Base-by-base conservation (phyloP, 2,888 invertebrate genomes). In the Leucophora obtusa region DNA sequence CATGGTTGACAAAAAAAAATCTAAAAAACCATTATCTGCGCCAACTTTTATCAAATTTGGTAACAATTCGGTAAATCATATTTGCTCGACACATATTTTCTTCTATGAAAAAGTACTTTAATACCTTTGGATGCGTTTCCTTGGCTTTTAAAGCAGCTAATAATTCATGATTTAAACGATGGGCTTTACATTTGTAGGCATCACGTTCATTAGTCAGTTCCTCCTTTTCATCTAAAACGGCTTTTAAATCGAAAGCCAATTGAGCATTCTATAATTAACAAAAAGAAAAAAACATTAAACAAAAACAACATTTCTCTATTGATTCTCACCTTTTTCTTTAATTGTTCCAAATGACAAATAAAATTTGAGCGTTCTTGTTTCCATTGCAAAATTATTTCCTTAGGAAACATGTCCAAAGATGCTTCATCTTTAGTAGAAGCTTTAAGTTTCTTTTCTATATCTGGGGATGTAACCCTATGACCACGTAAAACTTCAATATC, bases 181-280 rank as follows among this genome's bases (percentile, higher is more conserved):
- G 95, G 3, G 95, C 94, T 91, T 96, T 96, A 84, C 93, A 94
- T 87, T 95, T 95, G 87, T 95, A 96, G 24, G 95, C 95, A 89
- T 96, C 96, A 78, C 96, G 91, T 87, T 96, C 96, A 6, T 93
- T 93, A 17, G 94, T 93, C 38, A 95, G 89, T 87, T 96, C 96
- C 86, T 96, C 96, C 87, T 96, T 96, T 87, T 96, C 96, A 89
- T 96, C 96, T 56, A 96, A 89, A 33, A 96, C 92, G 7, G 94
- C 93, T 87, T 96, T 93, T 38, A 96, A 92, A 89, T 97, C 96
- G 58, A 93, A 91, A 85, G 95, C 93, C 60, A 96, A 89, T 89
- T 96, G 95, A 83, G 92, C 92, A 87, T 93, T 95, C 94, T 95
- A 87, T 53, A 88, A 87, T 77, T 69, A 68, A 58, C 28, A 38